A percentile compares a stretch with the other conserved stretches of the same genome.
Evolutionary conservation across 2,888 invertebrate genomes (phyloP).

Genomic region (Thelaira solivaga): DNA sequence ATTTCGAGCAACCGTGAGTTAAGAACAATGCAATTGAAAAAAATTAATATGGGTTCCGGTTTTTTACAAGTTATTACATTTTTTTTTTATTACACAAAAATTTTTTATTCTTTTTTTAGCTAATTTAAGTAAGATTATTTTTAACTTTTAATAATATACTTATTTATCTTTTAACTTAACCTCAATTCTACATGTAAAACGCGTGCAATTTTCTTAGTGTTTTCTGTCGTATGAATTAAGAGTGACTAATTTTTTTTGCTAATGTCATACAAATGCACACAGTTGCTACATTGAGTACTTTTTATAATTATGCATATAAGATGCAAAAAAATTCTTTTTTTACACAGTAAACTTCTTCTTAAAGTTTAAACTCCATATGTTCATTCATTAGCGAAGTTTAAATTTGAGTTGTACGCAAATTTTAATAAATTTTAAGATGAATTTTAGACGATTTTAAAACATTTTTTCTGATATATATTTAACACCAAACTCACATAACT

Average conservation of each 20-base stretch:
- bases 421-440: slow-evolving; percentile 2
- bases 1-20: slow-evolving; percentile 13
- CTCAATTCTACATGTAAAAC: slow-evolving; percentile 57
- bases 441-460: slow-evolving; percentile 18
- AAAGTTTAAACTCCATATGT: slow-evolving; percentile 21
- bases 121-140: neutral
- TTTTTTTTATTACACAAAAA: neutral
- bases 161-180: slow-evolving; percentile 63
- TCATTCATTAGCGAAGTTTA: neutral
- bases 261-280: slow-evolving; percentile 32
- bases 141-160: slow-evolving; percentile 25
- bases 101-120: neutral
- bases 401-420: slow-evolving; percentile 1
- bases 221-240: slow-evolving; percentile 46
- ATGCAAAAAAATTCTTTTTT: slow-evolving; percentile 12
- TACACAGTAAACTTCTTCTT: neutral
- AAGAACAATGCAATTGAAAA: slow-evolving; percentile 16
- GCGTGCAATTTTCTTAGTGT: slow-evolving; percentile 49
- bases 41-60: slow-evolving; percentile 16
- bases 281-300: slow-evolving; percentile 37
- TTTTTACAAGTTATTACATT: neutral
- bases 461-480: slow-evolving; percentile 21
- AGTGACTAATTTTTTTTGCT: slow-evolving; percentile 55
- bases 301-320: slow-evolving; percentile 31
- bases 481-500: slow-evolving; percentile 54